A percentile compares a stretch with the other conserved stretches of the same genome.
phyloP scores from a whole-genome alignment of 2,113 vertebrate species.

The Mesocricetus auratus region DNA sequence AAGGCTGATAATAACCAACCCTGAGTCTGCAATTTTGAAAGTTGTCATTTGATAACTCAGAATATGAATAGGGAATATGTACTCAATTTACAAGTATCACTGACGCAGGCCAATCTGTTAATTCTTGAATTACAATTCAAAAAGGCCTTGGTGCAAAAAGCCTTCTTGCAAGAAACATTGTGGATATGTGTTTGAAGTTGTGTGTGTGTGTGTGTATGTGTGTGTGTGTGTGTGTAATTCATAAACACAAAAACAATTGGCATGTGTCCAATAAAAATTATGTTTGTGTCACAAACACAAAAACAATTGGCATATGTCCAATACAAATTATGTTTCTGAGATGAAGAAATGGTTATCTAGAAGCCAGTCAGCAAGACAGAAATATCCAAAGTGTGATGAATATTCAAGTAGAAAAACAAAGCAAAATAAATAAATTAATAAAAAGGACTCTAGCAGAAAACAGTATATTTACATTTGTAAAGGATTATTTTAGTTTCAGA shows the following conservation, averaged over 20 bases:
- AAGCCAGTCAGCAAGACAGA: neutral
- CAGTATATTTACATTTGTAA: constrained; percentile 22
- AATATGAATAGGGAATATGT: constrained; percentile 30
- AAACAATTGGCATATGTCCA: neutral
- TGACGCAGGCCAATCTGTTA: constrained; percentile 23
- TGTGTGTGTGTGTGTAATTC: no score
- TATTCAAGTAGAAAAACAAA: neutral
- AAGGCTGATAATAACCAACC: neutral
- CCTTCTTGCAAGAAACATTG: neutral
- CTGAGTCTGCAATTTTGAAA: constrained; percentile 18
- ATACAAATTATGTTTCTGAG: neutral
- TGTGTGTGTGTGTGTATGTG: no score
- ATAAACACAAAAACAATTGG: no score
- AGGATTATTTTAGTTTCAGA: neutral
- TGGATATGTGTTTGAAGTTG: neutral
- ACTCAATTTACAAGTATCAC: constrained; percentile 29
- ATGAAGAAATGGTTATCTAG: neutral
- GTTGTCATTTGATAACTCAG: constrained; percentile 26
- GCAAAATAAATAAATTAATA: neutral
- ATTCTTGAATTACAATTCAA: constrained; percentile 55
- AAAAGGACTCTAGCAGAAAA: neutral
- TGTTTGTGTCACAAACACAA: neutral
- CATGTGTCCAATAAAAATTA: neutral
- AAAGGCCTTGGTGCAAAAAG: constrained; percentile 19
- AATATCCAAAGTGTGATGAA: neutral